Evolutionary conservation across 2,797 vertebrate genomes (phyloP).

Genomic region (Gadopsis marmoratus): DNA sequence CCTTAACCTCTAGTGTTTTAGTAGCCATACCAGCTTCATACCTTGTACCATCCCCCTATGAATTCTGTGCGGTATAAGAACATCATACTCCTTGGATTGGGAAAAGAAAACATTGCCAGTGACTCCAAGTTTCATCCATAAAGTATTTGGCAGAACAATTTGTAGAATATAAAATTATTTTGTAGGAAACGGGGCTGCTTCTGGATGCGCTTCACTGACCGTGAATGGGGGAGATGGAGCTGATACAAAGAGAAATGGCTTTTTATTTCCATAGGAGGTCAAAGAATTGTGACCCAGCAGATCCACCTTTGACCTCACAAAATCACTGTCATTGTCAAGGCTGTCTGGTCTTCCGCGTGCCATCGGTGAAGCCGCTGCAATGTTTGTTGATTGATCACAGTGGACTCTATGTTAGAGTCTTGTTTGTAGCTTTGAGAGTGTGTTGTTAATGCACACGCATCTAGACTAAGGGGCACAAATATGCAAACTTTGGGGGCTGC

Average conservation of each 20-base stretch:
- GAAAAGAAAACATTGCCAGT: slow-evolving; percentile 5
- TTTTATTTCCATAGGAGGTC: slow-evolving; percentile 54
- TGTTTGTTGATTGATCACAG: slow-evolving; percentile 38
- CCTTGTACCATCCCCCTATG: background rate
- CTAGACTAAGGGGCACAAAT: slow-evolving; percentile 26
- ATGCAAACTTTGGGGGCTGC: slow-evolving; percentile 20
- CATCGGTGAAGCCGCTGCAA: slow-evolving; percentile 30
- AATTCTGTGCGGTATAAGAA: background rate
- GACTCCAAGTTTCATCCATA: slow-evolving; percentile 9
- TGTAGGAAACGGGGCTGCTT: background rate
- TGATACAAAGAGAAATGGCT: slow-evolving; percentile 31
- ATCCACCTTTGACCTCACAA: slow-evolving; percentile 62
- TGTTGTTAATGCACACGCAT: slow-evolving; percentile 35
- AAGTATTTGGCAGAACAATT: slow-evolving; percentile 1
- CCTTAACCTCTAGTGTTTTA: background rate
- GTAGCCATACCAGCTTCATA: background rate
- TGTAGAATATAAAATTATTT: slow-evolving; percentile 2
- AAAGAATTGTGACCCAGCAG: slow-evolving; percentile 37
- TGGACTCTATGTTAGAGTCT: slow-evolving; percentile 5
- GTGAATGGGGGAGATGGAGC: slow-evolving; percentile 10
- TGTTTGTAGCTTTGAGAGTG: slow-evolving; percentile 18
- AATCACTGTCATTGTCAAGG: slow-evolving; percentile 61
- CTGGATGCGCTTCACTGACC: slow-evolving; percentile 1
- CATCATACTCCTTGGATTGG: slow-evolving; percentile 2
- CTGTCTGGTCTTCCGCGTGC: slow-evolving; percentile 28